phyloP scores from a whole-genome alignment of 2,888 invertebrate species.

The Leptopilina myrica region DNA sequence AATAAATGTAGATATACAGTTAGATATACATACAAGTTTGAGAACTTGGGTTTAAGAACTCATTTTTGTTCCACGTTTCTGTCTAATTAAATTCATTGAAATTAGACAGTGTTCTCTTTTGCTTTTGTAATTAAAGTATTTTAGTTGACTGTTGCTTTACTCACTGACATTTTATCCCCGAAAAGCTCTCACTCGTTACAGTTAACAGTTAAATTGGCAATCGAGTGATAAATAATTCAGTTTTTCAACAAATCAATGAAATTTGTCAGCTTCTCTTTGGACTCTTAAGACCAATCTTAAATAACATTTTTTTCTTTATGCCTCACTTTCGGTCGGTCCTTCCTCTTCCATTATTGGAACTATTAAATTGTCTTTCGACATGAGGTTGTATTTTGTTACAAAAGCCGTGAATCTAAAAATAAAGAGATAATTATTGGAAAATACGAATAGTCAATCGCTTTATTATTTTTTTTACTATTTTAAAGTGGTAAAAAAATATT shows the following conservation, averaged over 20 bases:
- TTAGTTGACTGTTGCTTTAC: conserved; percentile 24
- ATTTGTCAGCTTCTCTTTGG: conserved; percentile 30
- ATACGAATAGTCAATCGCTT: neutral
- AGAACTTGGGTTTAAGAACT: conserved; percentile 19
- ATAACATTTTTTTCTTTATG: conserved; percentile 55
- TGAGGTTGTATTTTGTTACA: conserved; percentile 98
- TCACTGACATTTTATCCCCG: conserved; percentile 6
- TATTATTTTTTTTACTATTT: no score
- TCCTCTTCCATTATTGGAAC: conserved; percentile 95
- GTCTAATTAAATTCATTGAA: neutral
- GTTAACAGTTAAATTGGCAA: conserved; percentile 24
- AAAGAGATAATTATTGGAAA: conserved; percentile 7
- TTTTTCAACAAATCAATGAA: conserved; percentile 27
- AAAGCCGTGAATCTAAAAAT: conserved; percentile 91
- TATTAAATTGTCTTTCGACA: conserved; percentile 98
- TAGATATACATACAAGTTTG: conserved; percentile 23
- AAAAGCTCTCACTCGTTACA: conserved; percentile 6
- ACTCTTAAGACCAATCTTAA: conserved; percentile 30
- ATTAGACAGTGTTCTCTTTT: neutral
- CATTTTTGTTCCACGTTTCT: neutral
- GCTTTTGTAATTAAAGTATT: neutral
- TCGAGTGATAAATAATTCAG: neutral
- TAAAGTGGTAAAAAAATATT: no score
- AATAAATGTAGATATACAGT: conserved; percentile 32
- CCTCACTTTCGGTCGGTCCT: conserved; percentile 75